These are phyloP conservation scores for Alviniconcha strummeri DNA, from an alignment of 2,888 invertebrate species.

Conservation along the genomic window DNA sequence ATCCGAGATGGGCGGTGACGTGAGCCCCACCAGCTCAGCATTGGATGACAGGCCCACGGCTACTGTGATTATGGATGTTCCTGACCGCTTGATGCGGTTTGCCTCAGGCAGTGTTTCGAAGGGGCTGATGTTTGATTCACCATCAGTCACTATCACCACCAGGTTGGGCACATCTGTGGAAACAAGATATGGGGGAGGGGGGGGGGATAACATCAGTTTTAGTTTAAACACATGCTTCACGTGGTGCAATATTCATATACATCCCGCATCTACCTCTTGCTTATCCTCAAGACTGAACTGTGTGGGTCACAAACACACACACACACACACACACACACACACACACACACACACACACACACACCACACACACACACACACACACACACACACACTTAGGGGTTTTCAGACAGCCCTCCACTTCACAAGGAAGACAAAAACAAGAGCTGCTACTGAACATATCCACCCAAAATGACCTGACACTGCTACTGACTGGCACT, in stretches of 20 bases:
- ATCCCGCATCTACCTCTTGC: no score
- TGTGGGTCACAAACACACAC: no score
- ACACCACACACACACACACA: background rate
- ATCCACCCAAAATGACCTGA: no score
- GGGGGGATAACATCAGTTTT: no score
- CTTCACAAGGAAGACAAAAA: background rate
- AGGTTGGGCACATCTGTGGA: conserved; percentile 60
- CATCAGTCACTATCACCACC: conserved; percentile 63
- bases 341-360: background rate
- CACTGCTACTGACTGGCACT: no score
- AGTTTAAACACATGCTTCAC: no score
- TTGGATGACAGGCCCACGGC: conserved; percentile 59
- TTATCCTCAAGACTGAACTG: no score
- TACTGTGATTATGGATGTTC: conserved; percentile 61
- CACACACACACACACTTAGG: background rate
- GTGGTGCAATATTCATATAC: no score
- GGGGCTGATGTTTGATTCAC: conserved; percentile 67
- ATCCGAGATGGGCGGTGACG: conserved; percentile 59
- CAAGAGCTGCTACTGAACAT: background rate
- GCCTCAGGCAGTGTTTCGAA: conserved; percentile 65
- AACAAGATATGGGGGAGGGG: background rate
- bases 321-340: background rate
- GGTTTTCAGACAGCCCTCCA: no score
- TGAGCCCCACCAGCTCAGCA: conserved; percentile 62
- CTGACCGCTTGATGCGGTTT: conserved; percentile 51